A percentile compares a stretch with the other conserved stretches of the same genome.
Evolutionary conservation across 2,113 vertebrate species (phyloP).

Genomic region (Thinocorus orbignyianus): DNA sequence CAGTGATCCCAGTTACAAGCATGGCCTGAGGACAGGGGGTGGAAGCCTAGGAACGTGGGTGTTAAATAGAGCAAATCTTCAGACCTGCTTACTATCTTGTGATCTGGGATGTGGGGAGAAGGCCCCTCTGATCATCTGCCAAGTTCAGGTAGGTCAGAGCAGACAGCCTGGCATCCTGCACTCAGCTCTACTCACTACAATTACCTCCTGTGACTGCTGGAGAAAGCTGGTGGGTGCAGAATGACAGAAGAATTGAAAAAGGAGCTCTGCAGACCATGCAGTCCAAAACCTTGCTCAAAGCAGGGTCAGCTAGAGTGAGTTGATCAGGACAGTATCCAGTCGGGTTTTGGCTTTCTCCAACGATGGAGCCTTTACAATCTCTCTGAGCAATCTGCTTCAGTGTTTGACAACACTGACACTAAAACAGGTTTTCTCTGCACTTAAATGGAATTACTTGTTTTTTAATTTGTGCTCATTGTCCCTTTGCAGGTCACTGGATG

Average conservation of each 20-base stretch:
- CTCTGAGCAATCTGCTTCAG: background rate
- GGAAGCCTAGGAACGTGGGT: background rate
- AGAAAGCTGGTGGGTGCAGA: background rate
- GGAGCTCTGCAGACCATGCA: background rate
- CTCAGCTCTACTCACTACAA: background rate
- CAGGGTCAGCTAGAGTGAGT: background rate
- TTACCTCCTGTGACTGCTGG: background rate
- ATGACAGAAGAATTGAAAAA: background rate
- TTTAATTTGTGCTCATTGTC: background rate
- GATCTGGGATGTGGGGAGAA: constrained; percentile 18
- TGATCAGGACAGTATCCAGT: background rate
- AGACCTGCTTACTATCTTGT: constrained; percentile 21
- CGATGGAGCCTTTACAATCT: background rate
- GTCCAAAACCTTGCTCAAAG: background rate
- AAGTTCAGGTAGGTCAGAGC: constrained; percentile 37
- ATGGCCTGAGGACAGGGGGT: constrained; percentile 37
- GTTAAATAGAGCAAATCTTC: constrained; percentile 21
- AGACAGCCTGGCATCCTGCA: background rate
- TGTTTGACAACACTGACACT: background rate
- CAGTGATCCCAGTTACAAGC: constrained; percentile 19
- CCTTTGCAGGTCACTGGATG: background rate
- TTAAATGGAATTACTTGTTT: background rate
- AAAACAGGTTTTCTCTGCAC: background rate
- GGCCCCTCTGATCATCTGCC: background rate
- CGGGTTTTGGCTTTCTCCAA: background rate